A percentile compares a stretch with the other conserved stretches of the same genome.
These are phyloP conservation scores for Oxystoma pomonae DNA, from an alignment of 2,888 invertebrate genomes.

Conservation along the genomic window DNA sequence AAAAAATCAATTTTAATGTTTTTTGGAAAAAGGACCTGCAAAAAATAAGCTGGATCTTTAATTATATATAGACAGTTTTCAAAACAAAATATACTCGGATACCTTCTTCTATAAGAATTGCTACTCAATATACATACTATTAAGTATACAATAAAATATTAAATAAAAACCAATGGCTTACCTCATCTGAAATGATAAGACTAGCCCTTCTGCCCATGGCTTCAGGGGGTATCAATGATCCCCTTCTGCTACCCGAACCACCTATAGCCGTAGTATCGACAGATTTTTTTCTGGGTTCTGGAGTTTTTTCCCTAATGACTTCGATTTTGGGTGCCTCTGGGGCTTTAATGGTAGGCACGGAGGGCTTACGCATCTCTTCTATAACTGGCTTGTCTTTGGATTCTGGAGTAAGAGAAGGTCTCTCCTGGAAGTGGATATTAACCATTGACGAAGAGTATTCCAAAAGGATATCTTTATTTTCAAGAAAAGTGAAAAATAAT, in stretches of 20 bases:
- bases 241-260: constrained; percentile 66
- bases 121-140: too few relatives aligned
- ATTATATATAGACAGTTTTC: neutral
- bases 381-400: constrained; percentile 29
- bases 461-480: too few relatives aligned
- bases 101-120: neutral
- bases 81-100: neutral
- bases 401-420: constrained; percentile 36
- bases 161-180: constrained; percentile 53
- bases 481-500: too few relatives aligned
- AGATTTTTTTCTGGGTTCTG: constrained; percentile 69
- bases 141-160: neutral
- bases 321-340: constrained; percentile 81
- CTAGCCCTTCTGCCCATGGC: constrained; percentile 83
- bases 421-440: constrained; percentile 33
- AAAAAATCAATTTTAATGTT: too few relatives aligned
- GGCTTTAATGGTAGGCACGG: constrained; percentile 65
- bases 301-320: constrained; percentile 74
- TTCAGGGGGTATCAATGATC: constrained; percentile 86
- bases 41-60: too few relatives aligned
- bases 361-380: constrained; percentile 37
- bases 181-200: constrained; percentile 92
- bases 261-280: constrained; percentile 40
- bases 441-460: neutral
- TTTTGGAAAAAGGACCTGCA: too few relatives aligned